A percentile compares a stretch with the other conserved stretches of the same genome.
Conservation (phyloP, 2,888 invertebrate species). For the Capitulum mitella region DNA sequence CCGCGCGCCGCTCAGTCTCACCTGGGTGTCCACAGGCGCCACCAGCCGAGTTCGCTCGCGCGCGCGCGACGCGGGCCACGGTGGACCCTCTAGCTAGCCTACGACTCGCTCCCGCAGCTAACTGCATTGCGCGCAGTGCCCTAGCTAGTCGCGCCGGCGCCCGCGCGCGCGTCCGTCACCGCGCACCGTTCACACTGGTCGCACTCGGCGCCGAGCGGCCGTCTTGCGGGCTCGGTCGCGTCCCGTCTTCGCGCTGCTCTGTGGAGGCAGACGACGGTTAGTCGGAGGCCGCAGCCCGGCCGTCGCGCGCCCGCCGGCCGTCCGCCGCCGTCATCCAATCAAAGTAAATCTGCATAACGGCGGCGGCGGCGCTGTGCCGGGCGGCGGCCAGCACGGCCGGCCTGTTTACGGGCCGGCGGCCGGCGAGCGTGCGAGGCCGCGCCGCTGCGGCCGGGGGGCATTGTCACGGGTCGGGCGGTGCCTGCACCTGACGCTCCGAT, state of each 20-base stretch:
- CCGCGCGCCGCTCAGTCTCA: neutral
- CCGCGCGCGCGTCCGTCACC: no score
- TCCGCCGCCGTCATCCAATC: no score
- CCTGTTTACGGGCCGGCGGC: no score
- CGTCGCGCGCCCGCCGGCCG: neutral
- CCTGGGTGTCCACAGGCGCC: neutral
- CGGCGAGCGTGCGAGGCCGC: no score
- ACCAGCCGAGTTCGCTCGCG: neutral
- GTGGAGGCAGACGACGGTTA: neutral
- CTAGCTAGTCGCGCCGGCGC: neutral
- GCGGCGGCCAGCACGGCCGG: no score
- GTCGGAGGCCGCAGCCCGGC: neutral
- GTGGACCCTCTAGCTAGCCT: constrained; percentile 20
- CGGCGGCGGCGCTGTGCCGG: no score
- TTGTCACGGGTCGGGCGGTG: no score
- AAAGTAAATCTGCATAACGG: no score
- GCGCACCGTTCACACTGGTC: no score
- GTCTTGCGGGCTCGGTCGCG: neutral
- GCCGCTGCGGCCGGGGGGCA: no score
- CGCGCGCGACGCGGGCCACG: constrained; percentile 4
- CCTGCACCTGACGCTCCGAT: no score
- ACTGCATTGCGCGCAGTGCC: constrained; percentile 24
- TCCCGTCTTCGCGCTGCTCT: neutral
- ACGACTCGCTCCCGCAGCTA: constrained; percentile 5
- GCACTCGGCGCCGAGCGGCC: no score